These are phyloP conservation scores for Crenuchus spilurus DNA, from an alignment of 2,797 vertebrate genomes.

Conservation along the genomic window DNA sequence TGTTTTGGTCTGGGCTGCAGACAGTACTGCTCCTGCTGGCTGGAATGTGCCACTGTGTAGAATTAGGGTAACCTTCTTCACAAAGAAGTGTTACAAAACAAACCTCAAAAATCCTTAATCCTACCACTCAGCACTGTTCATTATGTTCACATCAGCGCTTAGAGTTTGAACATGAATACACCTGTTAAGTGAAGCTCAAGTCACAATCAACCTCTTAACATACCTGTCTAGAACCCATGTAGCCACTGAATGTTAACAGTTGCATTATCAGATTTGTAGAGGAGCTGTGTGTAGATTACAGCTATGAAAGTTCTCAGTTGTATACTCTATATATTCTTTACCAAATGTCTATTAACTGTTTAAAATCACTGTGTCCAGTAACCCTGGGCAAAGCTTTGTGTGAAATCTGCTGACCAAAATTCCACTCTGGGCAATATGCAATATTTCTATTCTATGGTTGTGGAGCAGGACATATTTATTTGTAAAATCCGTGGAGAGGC, in stretches of 20 bases:
- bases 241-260: background rate
- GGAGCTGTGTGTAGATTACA: too few species aligned
- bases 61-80: conserved; percentile 43
- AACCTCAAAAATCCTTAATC: conserved; percentile 43
- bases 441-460: conserved; percentile 47
- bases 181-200: conserved; percentile 6
- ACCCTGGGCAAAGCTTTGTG: conserved; percentile 1
- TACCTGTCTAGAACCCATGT: background rate
- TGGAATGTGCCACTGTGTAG: conserved; percentile 75
- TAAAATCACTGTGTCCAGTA: too few species aligned
- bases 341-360: too few species aligned
- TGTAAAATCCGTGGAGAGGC: conserved; percentile 48
- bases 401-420: conserved; percentile 2
- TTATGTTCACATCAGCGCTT: conserved; percentile 58
- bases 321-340: too few species aligned
- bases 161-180: conserved; percentile 67
- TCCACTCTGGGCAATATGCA: conserved; percentile 43
- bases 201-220: background rate
- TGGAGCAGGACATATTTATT: conserved; percentile 58
- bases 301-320: too few species aligned
- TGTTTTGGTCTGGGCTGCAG: conserved; percentile 63
- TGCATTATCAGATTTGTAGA: background rate
- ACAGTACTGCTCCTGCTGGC: conserved; percentile 81
- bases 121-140: conserved; percentile 63
- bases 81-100: conserved; percentile 60